Base-by-base conservation (phyloP, 2,113 vertebrate species). In the Lasiurus cinereus region DNA sequence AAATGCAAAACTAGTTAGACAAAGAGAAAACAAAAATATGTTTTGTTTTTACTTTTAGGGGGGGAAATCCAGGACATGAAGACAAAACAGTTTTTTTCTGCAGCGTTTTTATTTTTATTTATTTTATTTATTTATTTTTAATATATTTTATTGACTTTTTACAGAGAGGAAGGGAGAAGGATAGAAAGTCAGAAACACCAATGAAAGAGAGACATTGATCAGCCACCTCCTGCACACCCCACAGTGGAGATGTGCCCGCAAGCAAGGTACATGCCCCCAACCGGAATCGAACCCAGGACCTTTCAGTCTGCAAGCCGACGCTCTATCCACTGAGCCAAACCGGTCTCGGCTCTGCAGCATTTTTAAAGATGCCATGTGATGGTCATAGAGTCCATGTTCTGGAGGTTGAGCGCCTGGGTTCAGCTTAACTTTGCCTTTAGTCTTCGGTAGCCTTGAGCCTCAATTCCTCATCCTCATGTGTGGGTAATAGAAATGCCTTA, bases 31-130 rank as follows among this genome's bases (percentile, higher is more conserved):
- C 46, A 93, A 95, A 93, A 24, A 22, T 59, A 11, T 80, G 3
- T 33, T 91, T 94, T 43, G 48, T 82, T 90, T 90, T 88, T 83
- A 76, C 85, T 62, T 82, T 74, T 31, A 36, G 69, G 72, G 62
- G 72, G 62, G 83, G 96, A 83, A 95, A 93, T 84, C 87, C 88
- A 97, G 96, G 19, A 59, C 46, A 11, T 70, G 46, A 69, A 96
- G 31, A 48, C 69, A 77, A 54, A 3, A 66, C 39, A 18, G 73
- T 74, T 66, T 96, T 96, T 83, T 96, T 67, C 59, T 50, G 31
- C 50, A 27, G 22, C 39, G 9, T 62, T 90, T 87, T 76, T 16
- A 62, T 39, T 39, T 39, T 39, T 39, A 39, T 39, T 39, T 39
- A 39, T 39, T 39, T 39, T 39, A 39, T 39, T 39, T n/a, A n/a